Conservation (phyloP, 2,888 invertebrate species). For the Cataglyphis albicans region DNA sequence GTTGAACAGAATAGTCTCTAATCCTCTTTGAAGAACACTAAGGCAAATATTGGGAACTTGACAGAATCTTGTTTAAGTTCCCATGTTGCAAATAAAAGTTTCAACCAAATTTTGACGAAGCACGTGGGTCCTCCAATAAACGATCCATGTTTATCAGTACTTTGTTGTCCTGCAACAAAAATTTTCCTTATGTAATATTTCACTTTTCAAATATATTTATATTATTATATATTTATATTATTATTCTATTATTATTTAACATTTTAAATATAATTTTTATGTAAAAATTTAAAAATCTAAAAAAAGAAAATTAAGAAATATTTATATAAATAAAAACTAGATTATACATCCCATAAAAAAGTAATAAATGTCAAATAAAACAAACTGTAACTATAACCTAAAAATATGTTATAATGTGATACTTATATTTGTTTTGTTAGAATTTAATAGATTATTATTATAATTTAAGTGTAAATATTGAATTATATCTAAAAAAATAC, state of each 20-base stretch:
- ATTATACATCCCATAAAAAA: background rate
- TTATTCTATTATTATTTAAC: slow-evolving; percentile 1
- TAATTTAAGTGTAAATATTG: background rate
- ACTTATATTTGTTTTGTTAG: background rate
- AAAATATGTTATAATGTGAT: background rate
- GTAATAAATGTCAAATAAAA: slow-evolving; percentile 9
- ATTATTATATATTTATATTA: background rate
- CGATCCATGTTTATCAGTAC: slow-evolving; percentile 81
- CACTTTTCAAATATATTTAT: background rate
- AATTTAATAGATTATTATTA: background rate
- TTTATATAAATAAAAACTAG: slow-evolving; percentile 1
- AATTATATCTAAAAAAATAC: background rate
- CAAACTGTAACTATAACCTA: slow-evolving; percentile 17
- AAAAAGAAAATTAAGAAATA: background rate
- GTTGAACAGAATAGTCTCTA: slow-evolving; percentile 64
- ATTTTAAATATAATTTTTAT: background rate
- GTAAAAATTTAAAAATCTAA: background rate
- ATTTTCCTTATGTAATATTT: slow-evolving; percentile 9
- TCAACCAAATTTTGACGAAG: slow-evolving; percentile 85
- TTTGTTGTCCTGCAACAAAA: slow-evolving; percentile 70
- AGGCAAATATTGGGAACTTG: slow-evolving; percentile 78
- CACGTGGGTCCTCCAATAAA: slow-evolving; percentile 84
- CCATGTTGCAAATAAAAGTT: slow-evolving; percentile 80
- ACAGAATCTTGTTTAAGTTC: slow-evolving; percentile 83
- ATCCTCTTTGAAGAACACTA: slow-evolving; percentile 73